Conservation (phyloP, 2,113 vertebrate species). For the Poeciliopsis prolifica region DNA sequence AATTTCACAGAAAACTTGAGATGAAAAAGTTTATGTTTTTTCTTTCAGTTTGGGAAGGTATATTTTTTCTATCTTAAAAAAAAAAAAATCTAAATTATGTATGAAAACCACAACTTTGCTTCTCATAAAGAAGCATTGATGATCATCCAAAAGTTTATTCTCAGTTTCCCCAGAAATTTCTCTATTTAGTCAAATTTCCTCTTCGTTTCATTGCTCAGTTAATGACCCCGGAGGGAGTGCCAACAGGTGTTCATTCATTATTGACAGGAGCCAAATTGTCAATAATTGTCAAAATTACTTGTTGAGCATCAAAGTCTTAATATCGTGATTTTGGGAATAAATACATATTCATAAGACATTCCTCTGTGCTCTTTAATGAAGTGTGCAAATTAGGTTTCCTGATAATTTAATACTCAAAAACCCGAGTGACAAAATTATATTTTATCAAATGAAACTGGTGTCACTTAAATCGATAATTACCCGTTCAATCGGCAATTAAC, state of each 20-base stretch:
- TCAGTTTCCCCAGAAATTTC: not conserved
- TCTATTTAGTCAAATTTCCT: not conserved
- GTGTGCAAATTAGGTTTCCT: too few species aligned
- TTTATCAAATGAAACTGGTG: too few species aligned
- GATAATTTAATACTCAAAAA: too few species aligned
- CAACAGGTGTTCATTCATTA: not conserved
- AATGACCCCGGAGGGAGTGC: not conserved
- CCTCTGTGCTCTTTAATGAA: too few species aligned
- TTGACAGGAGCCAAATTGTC: not conserved
- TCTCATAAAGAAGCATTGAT: not conserved
- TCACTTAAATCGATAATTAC: too few species aligned
- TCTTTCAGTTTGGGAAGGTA: too few species aligned
- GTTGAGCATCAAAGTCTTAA: not conserved
- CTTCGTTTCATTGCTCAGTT: not conserved
- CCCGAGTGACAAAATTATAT: too few species aligned
- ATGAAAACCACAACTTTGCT: not conserved
- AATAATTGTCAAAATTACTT: not conserved
- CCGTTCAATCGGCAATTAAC: too few species aligned
- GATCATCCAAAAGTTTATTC: not conserved
- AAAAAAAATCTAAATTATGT: too few species aligned
- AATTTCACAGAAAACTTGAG: too few species aligned
- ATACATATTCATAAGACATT: not conserved
- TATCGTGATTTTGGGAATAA: not conserved
- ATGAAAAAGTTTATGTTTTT: too few species aligned
- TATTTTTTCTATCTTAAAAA: too few species aligned